Percentiles rank a stretch among this genome's conserved stretches.
These are phyloP conservation scores for Empidonax alnorum DNA, from an alignment of 2,113 vertebrate species.

Conservation along the genomic window DNA sequence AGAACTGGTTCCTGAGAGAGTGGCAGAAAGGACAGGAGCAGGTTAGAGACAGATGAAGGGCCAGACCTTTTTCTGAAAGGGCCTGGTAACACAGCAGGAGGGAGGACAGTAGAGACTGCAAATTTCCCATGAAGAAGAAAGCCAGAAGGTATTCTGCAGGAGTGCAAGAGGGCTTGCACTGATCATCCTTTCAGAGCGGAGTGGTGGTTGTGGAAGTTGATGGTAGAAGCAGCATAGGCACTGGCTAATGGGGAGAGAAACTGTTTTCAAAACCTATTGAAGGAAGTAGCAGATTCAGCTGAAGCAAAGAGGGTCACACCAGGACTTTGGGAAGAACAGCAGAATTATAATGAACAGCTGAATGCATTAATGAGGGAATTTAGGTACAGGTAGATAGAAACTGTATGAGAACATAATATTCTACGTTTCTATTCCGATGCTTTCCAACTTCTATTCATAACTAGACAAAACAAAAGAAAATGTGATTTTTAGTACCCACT, in stretches of 20 bases:
- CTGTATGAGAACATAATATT: background rate
- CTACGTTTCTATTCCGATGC: background rate
- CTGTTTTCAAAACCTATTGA: background rate
- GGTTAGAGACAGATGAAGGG: background rate
- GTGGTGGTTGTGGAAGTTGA: background rate
- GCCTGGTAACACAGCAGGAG: background rate
- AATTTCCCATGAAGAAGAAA: background rate
- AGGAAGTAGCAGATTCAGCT: background rate
- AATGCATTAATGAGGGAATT: background rate
- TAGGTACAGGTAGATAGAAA: background rate
- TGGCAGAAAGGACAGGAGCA: background rate
- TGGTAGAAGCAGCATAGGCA: background rate
- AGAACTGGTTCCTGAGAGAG: background rate
- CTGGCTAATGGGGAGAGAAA: background rate
- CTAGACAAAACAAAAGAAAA: background rate
- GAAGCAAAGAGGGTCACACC: background rate
- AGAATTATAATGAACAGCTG: background rate
- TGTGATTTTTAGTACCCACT: background rate
- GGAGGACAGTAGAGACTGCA: background rate
- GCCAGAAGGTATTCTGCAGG: background rate
- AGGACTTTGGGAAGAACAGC: background rate
- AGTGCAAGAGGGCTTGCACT: background rate
- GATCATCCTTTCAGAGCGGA: background rate
- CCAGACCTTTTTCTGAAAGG: background rate
- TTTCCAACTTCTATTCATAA: background rate